Evolutionary conservation across 2,888 invertebrate species (phyloP).

Genomic region (Mesorhabditis spiculigera): DNA sequence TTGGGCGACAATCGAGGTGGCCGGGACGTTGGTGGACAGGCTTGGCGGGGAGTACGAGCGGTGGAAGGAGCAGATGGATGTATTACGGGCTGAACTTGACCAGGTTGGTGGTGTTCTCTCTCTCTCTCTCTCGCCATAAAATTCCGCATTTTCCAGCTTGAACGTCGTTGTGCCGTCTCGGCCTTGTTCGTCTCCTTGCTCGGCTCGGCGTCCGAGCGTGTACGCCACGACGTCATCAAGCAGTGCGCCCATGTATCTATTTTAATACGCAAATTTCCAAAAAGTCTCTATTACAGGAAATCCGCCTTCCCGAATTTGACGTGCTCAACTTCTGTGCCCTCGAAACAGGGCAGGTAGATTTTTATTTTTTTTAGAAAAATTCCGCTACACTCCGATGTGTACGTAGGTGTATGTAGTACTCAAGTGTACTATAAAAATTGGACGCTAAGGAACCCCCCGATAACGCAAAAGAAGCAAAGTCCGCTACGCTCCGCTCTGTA

Average conservation of each 20-base stretch:
- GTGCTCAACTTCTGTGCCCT: conserved; percentile 58
- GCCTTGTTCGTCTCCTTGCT: conserved; percentile 78
- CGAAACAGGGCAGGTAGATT: conserved; percentile 70
- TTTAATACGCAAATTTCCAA: too few species aligned
- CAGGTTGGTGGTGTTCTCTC: conserved; percentile 14
- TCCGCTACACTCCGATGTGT: too few species aligned
- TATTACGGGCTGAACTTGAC: conserved; percentile 34
- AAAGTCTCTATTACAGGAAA: too few species aligned
- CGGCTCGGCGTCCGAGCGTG: conserved; percentile 70
- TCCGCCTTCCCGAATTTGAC: conserved; percentile 39
- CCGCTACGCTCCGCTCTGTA: too few species aligned
- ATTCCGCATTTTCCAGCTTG: conserved; percentile 60
- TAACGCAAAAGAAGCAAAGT: too few species aligned
- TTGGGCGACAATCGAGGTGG: conserved; percentile 72
- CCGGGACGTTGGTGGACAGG: conserved; percentile 78
- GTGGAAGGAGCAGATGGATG: conserved; percentile 71
- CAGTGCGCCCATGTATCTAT: conserved; percentile 18
- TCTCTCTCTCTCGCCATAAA: neutral
- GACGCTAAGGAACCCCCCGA: too few species aligned
- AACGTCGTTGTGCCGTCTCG: conserved; percentile 70
- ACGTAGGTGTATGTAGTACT: too few species aligned
- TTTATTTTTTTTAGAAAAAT: neutral
- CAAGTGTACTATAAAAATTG: too few species aligned
- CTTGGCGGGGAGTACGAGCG: conserved; percentile 82
- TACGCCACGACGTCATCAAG: conserved; percentile 23